Evolutionary conservation across 2,888 invertebrate species (phyloP), one percentile per base, ranked within the genome.

Genomic region (Pteria penguin): DNA sequence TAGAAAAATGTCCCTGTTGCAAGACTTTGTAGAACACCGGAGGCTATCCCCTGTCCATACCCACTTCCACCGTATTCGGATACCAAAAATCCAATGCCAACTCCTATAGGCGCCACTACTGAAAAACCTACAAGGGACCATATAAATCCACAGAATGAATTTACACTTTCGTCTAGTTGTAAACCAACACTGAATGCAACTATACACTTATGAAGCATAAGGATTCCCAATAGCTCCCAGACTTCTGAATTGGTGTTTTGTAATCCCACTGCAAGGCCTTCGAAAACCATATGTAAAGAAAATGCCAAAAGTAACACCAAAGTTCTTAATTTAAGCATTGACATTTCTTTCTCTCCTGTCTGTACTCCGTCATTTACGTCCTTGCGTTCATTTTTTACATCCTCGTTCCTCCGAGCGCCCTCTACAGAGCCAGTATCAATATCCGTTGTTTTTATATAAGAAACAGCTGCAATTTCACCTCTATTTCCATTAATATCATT

Each of bases 1-100:
- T 98, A 98, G 8, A 98, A 93, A 55, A 98, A 94, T 0, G 98
- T 98, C 14, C 98, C 98, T 22, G 96, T 95, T 0, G 98, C 97
- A 72, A 98, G 92, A 4, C 97, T 97, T 93, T 98, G 96, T 27
- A 86, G 88, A 54, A 94, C 81, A 1, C 93, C 92, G 63, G 84
- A 87, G 4, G 87, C 78, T 32, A 88, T 75, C 18, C 72, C 32
- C 45, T 72, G 75, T 1, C 80, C 76, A 4, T 27, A 27, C 3
- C 58, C 68, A 36, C 79, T 57, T 8, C 76, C 61, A 2, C 71
- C 62, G 11, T 76, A 76, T 11, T 76, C 76, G 0, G 84, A 78
- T 14, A 85, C 61, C 8, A 68, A 60, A 8, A 80, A 81, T 8
- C 85, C 85, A 14, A 84, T 65, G 11, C 62, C 77, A 1, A 83